phyloP scores from a whole-genome alignment of 2,888 invertebrate genomes.

The Drosophila fulvimacula region DNA sequence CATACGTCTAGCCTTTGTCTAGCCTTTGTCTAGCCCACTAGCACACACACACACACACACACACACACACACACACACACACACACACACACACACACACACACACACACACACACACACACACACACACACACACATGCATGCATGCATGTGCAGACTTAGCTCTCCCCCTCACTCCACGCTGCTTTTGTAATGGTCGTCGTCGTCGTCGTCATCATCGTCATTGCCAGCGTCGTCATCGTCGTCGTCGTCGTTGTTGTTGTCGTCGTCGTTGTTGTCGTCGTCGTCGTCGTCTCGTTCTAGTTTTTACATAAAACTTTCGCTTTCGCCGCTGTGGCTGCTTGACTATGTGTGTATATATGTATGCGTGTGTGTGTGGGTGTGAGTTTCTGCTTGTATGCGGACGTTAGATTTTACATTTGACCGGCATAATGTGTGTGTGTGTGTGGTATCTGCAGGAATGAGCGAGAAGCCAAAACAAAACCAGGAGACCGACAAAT shows the following conservation, averaged over 20 bases:
- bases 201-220: conserved; percentile 29
- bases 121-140: conserved; percentile 7
- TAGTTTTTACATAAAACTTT: conserved; percentile 80
- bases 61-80: conserved; percentile 5
- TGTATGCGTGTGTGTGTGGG: conserved; percentile 17
- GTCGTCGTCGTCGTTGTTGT: conserved; percentile 30
- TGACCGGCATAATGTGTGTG: conserved; percentile 66
- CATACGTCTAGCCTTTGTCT: conserved; percentile 71
- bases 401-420: conserved; percentile 76
- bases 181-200: conserved; percentile 59
- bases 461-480: conserved; percentile 7
- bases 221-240: conserved; percentile 30
- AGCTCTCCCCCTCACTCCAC: conserved; percentile 43
- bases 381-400: conserved; percentile 42
- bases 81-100: conserved; percentile 1
- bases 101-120: conserved; percentile 2
- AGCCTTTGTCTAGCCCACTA: conserved; percentile 69
- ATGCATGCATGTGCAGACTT: conserved; percentile 16
- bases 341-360: conserved; percentile 3
- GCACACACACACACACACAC: conserved; percentile 4
- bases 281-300: conserved; percentile 43
- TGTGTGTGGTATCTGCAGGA: conserved; percentile 1
- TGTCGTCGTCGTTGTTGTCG: conserved; percentile 24
- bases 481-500: conserved; percentile 11
- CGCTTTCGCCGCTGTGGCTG: conserved; percentile 59